phyloP scores from a whole-genome alignment of 2,797 vertebrate species.

The Hyperoplus lanceolatus region DNA sequence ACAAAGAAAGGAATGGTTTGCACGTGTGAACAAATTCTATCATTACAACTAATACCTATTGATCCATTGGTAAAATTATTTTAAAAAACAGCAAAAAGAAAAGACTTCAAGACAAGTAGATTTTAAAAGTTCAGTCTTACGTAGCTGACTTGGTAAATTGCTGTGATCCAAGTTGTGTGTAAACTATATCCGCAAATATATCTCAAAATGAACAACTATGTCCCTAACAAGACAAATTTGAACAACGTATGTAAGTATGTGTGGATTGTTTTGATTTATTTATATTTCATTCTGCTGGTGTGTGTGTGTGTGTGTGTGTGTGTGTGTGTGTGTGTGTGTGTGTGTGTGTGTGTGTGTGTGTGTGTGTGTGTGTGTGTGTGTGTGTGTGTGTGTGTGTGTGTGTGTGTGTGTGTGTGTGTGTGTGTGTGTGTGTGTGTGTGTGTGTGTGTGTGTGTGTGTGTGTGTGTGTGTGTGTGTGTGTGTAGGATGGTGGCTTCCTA shows the following conservation, averaged over 20 bases:
- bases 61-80: too few relatives aligned
- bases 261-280: neutral
- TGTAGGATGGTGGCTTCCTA: slow-evolving; percentile 97
- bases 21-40: too few relatives aligned
- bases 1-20: too few relatives aligned
- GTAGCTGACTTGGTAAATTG: neutral
- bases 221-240: neutral
- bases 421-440: neutral
- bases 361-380: neutral
- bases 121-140: neutral
- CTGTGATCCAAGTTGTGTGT: neutral
- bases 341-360: neutral
- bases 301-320: neutral
- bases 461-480: too few relatives aligned
- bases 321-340: too few relatives aligned
- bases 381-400: too few relatives aligned
- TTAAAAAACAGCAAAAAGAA: too few relatives aligned
- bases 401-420: too few relatives aligned
- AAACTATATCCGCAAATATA: neutral
- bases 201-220: neutral
- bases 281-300: too few relatives aligned
- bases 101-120: too few relatives aligned
- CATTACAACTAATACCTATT: too few relatives aligned
- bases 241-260: neutral
- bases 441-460: neutral